Evolutionary conservation across 2,113 vertebrate species (phyloP).

Genomic region (Ariopsis seemanni): DNA sequence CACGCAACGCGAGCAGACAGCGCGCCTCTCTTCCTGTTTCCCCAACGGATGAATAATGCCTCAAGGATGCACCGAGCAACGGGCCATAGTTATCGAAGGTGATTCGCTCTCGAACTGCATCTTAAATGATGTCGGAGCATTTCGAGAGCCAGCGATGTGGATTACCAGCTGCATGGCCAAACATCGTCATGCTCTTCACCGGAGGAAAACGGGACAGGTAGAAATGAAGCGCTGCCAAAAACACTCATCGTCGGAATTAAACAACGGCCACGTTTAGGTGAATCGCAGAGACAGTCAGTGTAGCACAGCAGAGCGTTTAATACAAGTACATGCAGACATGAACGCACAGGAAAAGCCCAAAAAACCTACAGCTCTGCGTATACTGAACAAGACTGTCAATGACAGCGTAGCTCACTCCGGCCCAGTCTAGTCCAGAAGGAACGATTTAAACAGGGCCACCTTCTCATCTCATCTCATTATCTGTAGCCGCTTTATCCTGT

Average conservation of each 20-base stretch:
- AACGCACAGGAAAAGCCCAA: neutral
- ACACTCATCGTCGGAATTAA: neutral
- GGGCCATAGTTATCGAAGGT: neutral
- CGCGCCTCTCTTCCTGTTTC: neutral
- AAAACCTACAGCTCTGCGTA: neutral
- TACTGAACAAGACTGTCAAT: too few species aligned
- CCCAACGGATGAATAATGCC: slow-evolving; percentile 15
- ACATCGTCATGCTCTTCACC: neutral
- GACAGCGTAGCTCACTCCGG: too few species aligned
- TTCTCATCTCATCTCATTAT: too few species aligned
- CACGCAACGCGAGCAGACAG: slow-evolving; percentile 19
- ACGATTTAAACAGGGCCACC: too few species aligned
- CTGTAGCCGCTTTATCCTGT: too few species aligned
- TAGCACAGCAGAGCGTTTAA: too few species aligned
- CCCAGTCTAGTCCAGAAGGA: neutral
- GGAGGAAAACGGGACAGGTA: slow-evolving; percentile 13
- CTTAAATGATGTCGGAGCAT: slow-evolving; percentile 18
- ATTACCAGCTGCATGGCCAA: slow-evolving; percentile 12
- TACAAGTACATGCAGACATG: neutral
- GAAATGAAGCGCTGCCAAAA: neutral
- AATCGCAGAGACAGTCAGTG: neutral
- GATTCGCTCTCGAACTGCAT: neutral
- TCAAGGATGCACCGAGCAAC: neutral
- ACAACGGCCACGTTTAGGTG: neutral
- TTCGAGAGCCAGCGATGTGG: neutral